phyloP scores from a whole-genome alignment of 2,113 vertebrate genomes.

The Patagioenas fasciata region DNA sequence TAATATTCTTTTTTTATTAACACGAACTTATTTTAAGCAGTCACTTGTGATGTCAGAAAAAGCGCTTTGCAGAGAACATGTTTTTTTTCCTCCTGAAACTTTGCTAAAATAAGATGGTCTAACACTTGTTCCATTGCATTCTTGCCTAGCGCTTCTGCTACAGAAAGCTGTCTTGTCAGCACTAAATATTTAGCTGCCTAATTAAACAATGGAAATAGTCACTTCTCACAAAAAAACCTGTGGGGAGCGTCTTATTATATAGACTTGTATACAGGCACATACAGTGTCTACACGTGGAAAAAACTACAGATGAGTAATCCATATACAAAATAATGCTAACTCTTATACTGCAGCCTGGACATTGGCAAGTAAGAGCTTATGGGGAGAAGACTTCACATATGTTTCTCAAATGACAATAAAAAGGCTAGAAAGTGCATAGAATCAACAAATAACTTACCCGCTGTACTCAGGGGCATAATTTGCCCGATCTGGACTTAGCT shows the following conservation, averaged over 20 bases:
- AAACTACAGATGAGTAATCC: not conserved
- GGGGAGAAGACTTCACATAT: not conserved
- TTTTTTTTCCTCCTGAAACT: not conserved
- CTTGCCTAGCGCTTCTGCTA: not conserved
- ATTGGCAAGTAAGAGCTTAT: not conserved
- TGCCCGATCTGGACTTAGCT: conserved; percentile 31
- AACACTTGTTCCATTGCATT: not conserved
- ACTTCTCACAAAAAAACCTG: not conserved
- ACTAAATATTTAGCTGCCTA: not conserved
- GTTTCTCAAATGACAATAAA: not conserved
- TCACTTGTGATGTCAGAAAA: not conserved
- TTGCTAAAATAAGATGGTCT: not conserved
- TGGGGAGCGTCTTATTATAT: not conserved
- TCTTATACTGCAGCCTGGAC: not conserved
- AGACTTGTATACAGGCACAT: not conserved
- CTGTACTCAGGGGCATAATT: not conserved
- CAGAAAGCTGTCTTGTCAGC: not conserved
- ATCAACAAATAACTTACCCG: conserved; percentile 9
- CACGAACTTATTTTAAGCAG: not conserved
- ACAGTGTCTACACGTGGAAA: not conserved
- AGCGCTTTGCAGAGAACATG: not conserved
- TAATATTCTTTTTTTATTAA: not conserved
- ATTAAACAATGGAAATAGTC: not conserved
- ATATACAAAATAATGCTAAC: not conserved
- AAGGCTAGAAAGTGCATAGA: not conserved